These are phyloP conservation scores for Vulpes lagopus DNA, from an alignment of 2,113 vertebrate genomes.

Conservation along the genomic window DNA sequence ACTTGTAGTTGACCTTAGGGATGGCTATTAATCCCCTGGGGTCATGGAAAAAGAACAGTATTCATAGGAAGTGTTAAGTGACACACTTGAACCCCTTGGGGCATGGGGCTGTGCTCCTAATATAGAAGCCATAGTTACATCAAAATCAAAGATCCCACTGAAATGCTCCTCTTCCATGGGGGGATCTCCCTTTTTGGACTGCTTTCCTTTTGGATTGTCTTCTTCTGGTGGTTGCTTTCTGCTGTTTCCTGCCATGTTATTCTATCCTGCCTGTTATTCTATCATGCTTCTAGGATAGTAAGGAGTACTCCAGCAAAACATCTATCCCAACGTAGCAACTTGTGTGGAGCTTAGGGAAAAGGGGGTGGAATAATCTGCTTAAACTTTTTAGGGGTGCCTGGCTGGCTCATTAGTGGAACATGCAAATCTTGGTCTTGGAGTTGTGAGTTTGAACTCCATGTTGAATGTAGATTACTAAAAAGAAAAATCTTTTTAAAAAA, in stretches of 20 bases:
- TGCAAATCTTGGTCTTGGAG: not conserved
- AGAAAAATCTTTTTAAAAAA: not conserved
- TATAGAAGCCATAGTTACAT: not conserved
- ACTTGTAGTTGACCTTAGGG: not conserved
- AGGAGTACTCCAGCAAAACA: not conserved
- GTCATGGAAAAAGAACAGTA: not conserved
- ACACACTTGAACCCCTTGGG: not conserved
- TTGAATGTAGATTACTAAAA: not conserved
- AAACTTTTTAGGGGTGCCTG: not conserved
- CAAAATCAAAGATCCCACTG: not conserved
- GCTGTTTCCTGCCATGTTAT: not conserved
- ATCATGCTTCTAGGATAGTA: not conserved
- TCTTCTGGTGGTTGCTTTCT: not conserved
- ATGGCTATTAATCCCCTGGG: not conserved
- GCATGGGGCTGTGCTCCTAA: not conserved
- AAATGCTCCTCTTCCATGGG: not conserved
- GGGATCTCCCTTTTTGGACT: no score
- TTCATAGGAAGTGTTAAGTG: not conserved
- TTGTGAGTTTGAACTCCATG: not conserved
- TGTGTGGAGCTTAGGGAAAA: not conserved
- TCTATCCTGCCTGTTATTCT: not conserved
- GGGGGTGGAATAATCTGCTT: not conserved
- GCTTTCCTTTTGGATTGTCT: not conserved
- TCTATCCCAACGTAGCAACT: not conserved
- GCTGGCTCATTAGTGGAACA: not conserved